Base-by-base conservation (phyloP, 1,140 invertebrate species). In the Drosophila nigromelanica region DNA sequence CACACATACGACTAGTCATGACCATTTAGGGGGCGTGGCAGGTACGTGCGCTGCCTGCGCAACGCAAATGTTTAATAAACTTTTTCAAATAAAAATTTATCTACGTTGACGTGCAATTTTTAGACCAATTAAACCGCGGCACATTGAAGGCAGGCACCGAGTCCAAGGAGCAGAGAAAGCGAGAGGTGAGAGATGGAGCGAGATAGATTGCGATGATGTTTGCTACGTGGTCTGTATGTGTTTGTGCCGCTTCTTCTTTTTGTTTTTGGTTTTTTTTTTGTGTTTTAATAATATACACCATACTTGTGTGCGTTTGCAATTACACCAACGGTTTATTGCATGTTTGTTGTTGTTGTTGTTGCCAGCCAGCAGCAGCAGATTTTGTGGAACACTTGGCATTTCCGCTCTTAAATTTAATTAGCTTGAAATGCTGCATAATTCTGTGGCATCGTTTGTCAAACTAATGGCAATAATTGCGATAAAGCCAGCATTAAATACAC, bases 1-100 rank as follows among this genome's bases (percentile, higher is more conserved):
- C 42, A 48, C 37, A 55, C 39, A 45, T 27, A 35, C 24, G 55
- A 45, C 35, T 43, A 45, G 47, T 43, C 45, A 61, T 68, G 55
- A 14, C 24, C 30, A 58, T 51, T 11, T 50, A 3, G n/a, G 30
- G 37, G 66, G 67, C 73, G 51, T 73, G 51, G 62, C 56, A 51
- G 71, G 40, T 87, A 89, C 83, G 83, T 87, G 83, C 76, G 42
- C 69, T 66, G 79, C 79, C 73, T 89, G 79, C 39, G 62, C 61
- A 83, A 80, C 76, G 70, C 77, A 87, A 89, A 89, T 89, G 85
- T 85, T 89, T 89, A 89, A 89, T 89, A 89, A 89, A 89, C 80
- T 89, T 89, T 89, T 89, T 89, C 76, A 89, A 83, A 89, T 89
- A 89, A 89, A 89, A 89, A 89, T 89, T 83, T 89, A 89, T 89